phyloP scores from a whole-genome alignment of 2,888 invertebrate genomes.

The Pristionchus exspectatus region DNA sequence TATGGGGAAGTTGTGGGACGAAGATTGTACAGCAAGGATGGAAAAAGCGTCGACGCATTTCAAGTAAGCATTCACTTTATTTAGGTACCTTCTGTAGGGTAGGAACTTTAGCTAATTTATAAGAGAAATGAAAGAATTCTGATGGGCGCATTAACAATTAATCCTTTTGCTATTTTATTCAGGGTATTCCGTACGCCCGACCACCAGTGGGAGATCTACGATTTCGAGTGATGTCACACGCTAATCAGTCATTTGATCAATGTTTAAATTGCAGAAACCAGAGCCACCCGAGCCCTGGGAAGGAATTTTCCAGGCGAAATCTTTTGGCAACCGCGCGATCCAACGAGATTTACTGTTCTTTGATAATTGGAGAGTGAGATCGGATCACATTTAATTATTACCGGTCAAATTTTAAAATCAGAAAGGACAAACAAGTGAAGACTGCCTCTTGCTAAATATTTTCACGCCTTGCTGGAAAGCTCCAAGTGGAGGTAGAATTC shows the following conservation, averaged over 20 bases:
- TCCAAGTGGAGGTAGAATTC: neutral
- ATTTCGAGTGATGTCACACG: neutral
- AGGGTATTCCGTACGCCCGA: slow-evolving; percentile 51
- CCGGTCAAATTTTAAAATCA: neutral
- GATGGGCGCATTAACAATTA: too few relatives aligned
- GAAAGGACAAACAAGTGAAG: slow-evolving; percentile 37
- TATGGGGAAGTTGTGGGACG: slow-evolving; percentile 35
- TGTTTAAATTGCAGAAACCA: slow-evolving; percentile 59
- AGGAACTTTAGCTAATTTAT: too few relatives aligned
- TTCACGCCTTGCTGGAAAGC: slow-evolving; percentile 45
- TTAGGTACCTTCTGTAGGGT: neutral
- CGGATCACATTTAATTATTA: neutral
- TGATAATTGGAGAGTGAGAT: slow-evolving; percentile 32
- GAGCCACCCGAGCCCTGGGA: slow-evolving; percentile 64
- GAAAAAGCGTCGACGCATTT: slow-evolving; percentile 39
- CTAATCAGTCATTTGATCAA: neutral
- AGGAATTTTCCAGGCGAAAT: slow-evolving; percentile 60
- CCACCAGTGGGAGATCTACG: slow-evolving; percentile 39
- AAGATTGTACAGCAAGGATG: slow-evolving; percentile 14
- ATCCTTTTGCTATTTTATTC: neutral
- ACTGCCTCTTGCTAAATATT: slow-evolving; percentile 48
- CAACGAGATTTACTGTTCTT: slow-evolving; percentile 58
- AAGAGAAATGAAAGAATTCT: neutral
- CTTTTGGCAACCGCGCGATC: slow-evolving; percentile 62
- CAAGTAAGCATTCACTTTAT: slow-evolving; percentile 1